phyloP scores from a whole-genome alignment of 1,140 invertebrate genomes.

The Cherax destructor region DNA sequence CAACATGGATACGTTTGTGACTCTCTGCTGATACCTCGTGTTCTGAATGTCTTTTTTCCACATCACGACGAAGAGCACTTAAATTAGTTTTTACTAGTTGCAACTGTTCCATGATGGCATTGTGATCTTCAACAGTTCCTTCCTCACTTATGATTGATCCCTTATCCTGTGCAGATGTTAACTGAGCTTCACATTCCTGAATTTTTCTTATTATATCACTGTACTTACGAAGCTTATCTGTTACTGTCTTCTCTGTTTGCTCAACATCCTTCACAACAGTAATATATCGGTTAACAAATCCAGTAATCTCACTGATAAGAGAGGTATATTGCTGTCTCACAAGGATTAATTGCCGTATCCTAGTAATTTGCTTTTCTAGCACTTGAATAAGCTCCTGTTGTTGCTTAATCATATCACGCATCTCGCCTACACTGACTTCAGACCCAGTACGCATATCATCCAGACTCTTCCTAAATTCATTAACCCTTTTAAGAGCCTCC shows the following conservation, averaged over 20 bases:
- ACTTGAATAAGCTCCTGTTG: conserved; percentile 89
- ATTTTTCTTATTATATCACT: conserved; percentile 81
- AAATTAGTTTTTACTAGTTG: conserved; percentile 91
- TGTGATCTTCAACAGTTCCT: conserved; percentile 88
- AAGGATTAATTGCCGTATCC: conserved; percentile 82
- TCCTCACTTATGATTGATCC: conserved; percentile 93
- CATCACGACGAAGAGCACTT: conserved; percentile 84
- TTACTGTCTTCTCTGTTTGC: conserved; percentile 84
- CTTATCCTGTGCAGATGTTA: conserved; percentile 91
- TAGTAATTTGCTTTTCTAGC: conserved; percentile 88
- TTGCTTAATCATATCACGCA: conserved; percentile 86
- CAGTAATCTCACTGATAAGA: conserved; percentile 89
- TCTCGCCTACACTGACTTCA: conserved; percentile 82
- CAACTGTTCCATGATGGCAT: conserved; percentile 90
- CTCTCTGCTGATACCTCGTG: conserved; percentile 91
- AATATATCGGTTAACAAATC: conserved; percentile 90
- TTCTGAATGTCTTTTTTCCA: conserved; percentile 89
- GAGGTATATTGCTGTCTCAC: conserved; percentile 91
- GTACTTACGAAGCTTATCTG: conserved; percentile 92
- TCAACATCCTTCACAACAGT: conserved; percentile 90
- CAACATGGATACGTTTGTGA: conserved; percentile 83
- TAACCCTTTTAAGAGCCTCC: conserved; percentile 85
- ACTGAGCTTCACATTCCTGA: conserved; percentile 90
- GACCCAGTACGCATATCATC: conserved; percentile 82
- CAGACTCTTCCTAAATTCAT: conserved; percentile 86